A percentile compares a stretch with the other conserved stretches of the same genome.
These are phyloP conservation scores for Leptinotarsa undecemlineata DNA, from an alignment of 1,140 invertebrate species.

Conservation along the genomic window DNA sequence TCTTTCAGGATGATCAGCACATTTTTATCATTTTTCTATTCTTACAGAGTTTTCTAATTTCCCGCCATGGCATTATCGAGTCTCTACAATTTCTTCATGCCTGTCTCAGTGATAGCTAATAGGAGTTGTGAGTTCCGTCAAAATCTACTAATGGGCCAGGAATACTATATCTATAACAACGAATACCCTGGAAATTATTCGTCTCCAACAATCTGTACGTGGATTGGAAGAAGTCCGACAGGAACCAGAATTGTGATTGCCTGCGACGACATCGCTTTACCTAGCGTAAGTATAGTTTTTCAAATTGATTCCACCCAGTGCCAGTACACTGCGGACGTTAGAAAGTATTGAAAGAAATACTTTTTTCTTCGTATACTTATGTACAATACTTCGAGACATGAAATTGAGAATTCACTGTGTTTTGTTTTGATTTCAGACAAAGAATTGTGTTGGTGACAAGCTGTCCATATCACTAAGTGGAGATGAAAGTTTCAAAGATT, in stretches of 20 bases:
- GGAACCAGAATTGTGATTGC: slow-evolving; percentile 53
- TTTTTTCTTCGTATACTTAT: background rate
- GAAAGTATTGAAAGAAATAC: background rate
- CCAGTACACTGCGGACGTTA: too few relatives aligned
- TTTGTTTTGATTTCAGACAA: slow-evolving; percentile 35
- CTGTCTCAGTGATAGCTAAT: slow-evolving; percentile 35
- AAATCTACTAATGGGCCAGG: slow-evolving; percentile 48
- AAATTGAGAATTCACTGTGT: background rate
- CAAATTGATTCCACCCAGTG: background rate
- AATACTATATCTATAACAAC: slow-evolving; percentile 58
- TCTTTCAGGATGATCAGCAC: too few relatives aligned
- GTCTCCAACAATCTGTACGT: slow-evolving; percentile 56
- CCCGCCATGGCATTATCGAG: slow-evolving; percentile 32
- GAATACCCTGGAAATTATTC: slow-evolving; percentile 59
- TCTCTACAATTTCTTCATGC: slow-evolving; percentile 38
- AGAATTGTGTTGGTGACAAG: slow-evolving; percentile 54
- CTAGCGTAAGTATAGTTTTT: slow-evolving; percentile 54
- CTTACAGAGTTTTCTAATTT: slow-evolving; percentile 15
- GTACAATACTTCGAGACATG: background rate
- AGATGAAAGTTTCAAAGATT: slow-evolving; percentile 53
- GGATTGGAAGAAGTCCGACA: slow-evolving; percentile 56
- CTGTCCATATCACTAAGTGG: slow-evolving; percentile 59
- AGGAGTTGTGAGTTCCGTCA: slow-evolving; percentile 43
- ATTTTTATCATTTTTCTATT: background rate
- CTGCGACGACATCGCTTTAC: slow-evolving; percentile 55